These are phyloP conservation scores for Thera obeliscata DNA, from an alignment of 2,888 invertebrate species.

Conservation along the genomic window DNA sequence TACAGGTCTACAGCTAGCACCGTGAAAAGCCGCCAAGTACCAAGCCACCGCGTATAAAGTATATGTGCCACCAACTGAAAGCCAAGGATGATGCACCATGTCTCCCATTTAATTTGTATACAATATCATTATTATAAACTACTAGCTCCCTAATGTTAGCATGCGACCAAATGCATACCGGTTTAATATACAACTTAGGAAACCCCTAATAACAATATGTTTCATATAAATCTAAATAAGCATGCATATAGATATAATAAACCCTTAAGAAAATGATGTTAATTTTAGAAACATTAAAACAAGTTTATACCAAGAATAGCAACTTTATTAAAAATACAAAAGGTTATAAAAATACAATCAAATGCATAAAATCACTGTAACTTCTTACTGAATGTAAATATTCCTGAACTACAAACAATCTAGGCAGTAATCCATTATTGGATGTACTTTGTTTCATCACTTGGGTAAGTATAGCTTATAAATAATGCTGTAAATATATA, in stretches of 20 bases:
- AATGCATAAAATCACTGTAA: constrained; percentile 82
- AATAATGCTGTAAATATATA: background rate
- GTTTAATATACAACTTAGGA: constrained; percentile 46
- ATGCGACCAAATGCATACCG: constrained; percentile 63
- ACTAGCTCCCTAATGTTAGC: constrained; percentile 55
- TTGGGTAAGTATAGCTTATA: constrained; percentile 21
- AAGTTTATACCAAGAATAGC: constrained; percentile 77
- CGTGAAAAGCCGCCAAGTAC: constrained; percentile 78
- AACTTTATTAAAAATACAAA: constrained; percentile 84
- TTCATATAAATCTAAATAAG: constrained; percentile 23
- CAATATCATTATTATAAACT: constrained; percentile 42
- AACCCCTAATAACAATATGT: constrained; percentile 11
- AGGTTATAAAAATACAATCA: constrained; percentile 84
- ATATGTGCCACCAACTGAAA: constrained; percentile 69
- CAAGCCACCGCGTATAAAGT: constrained; percentile 65
- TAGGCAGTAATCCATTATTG: constrained; percentile 64
- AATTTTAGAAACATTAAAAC: constrained; percentile 57
- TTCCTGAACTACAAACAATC: constrained; percentile 59
- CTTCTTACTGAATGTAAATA: constrained; percentile 65
- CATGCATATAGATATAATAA: constrained; percentile 44
- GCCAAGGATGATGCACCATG: constrained; percentile 83
- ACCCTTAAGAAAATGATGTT: constrained; percentile 10
- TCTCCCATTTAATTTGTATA: constrained; percentile 80
- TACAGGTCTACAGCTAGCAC: constrained; percentile 72
- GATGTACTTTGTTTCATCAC: constrained; percentile 52